Conservation (phyloP, 1,140 invertebrate genomes). For the Coelopa frigida region DNA sequence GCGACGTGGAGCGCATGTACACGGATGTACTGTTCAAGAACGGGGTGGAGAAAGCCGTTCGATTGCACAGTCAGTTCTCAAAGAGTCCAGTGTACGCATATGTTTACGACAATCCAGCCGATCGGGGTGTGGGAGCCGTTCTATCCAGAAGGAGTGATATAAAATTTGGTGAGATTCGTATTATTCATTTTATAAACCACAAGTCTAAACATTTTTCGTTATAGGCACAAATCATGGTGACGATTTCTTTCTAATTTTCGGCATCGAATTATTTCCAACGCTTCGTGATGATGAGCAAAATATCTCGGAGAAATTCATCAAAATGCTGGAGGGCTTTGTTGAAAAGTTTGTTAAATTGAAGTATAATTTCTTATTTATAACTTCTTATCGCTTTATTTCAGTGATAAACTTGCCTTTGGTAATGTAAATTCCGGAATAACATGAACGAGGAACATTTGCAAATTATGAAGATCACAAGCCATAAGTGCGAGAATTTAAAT, state of each 20-base stretch:
- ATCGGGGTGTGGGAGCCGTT: conserved; percentile 13
- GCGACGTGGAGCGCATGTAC: conserved; percentile 19
- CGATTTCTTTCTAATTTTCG: conserved; percentile 26
- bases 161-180: conserved; percentile 19
- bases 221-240: conserved; percentile 29
- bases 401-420: conserved; percentile 7
- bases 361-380: background rate
- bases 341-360: too few species aligned
- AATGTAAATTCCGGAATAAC: too few species aligned
- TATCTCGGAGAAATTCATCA: conserved; percentile 21
- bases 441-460: too few species aligned
- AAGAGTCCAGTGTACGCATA: conserved; percentile 20
- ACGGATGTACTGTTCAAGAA: conserved; percentile 29
- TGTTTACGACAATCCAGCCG: conserved; percentile 28
- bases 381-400: conserved; percentile 1
- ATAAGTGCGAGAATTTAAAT: too few species aligned
- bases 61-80: conserved; percentile 17
- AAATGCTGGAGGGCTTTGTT: conserved; percentile 23
- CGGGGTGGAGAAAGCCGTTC: conserved; percentile 17
- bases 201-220: background rate
- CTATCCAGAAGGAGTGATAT: conserved; percentile 17
- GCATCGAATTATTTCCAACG: background rate
- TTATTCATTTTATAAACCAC: background rate
- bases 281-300: conserved; percentile 16
- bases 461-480: too few species aligned